Evolutionary conservation across 2,888 invertebrate species (phyloP), one percentile per base, ranked within the genome.

Genomic region (Idaea straminata): DNA sequence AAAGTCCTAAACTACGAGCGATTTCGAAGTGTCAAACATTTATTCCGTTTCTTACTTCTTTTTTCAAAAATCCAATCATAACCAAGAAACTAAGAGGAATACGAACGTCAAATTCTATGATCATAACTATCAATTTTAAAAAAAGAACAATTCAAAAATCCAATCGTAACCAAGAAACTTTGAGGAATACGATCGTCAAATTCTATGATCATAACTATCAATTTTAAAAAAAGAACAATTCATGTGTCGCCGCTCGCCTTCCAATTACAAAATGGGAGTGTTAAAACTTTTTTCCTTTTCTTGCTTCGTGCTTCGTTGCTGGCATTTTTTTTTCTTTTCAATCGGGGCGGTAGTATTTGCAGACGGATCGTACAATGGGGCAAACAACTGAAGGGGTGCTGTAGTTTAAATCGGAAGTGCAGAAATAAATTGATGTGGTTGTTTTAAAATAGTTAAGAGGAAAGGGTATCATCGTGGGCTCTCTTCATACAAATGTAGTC

Each of bases 351-450:
- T 68, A 75, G 78, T 82, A 82, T 84, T 84, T 83, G 78, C 77
- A 68, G 74, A 72, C 76, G 74, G 66, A 69, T 72, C 75, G 72
- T 74, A 84, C 84, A 84, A 83, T 84, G 71, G 80, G 70, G 74
- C 76, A 76, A 79, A 77, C 78, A 78, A 76, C 78, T 77, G 76
- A 78, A 75, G 77, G 74, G 73, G 75, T 78, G 77, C 77, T 69
- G 73, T 67, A 47, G 63, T 64, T 58, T 60, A 62, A 63, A 58
- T 61, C 68, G 74, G 10, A 0, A 69, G 70, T 67, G 68, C 71
- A 67, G 68, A 72, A 72, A 65, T 63, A 63, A 73, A 66, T 76
- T 77, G 80, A 79, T 74, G 69, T 64, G 78, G 72, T 34, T 65
- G 64, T 61, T 47, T 63, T 10, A 35, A 34, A 1, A 59, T 59